phyloP scores from a whole-genome alignment of 2,888 invertebrate species.

The Noctuana brunneofusca region DNA sequence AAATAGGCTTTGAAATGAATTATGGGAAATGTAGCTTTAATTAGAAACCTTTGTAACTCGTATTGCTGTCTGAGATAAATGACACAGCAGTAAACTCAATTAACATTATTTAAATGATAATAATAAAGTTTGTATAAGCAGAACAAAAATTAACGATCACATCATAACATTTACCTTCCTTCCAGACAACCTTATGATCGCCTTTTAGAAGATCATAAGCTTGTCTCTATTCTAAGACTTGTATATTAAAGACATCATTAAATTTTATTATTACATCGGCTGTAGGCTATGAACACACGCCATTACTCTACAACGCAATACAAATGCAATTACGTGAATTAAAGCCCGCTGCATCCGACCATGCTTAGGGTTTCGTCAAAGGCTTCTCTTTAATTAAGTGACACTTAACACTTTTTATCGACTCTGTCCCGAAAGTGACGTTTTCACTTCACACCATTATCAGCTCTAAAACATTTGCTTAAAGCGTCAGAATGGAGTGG shows the following conservation, averaged over 20 bases:
- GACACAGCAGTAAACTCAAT: no score
- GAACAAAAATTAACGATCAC: background rate
- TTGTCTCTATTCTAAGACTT: background rate
- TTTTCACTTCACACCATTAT: slow-evolving; percentile 8
- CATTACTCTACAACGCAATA: background rate
- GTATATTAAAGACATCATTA: slow-evolving; percentile 2
- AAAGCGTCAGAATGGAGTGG: slow-evolving; percentile 38
- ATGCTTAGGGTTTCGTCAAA: slow-evolving; percentile 65
- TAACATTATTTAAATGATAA: background rate
- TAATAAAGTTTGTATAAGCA: background rate
- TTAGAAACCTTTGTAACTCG: no score
- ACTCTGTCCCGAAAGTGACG: slow-evolving; percentile 14
- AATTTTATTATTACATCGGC: background rate
- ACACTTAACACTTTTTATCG: slow-evolving; percentile 61
- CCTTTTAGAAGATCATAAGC: background rate
- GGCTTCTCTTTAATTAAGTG: slow-evolving; percentile 74
- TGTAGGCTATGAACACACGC: slow-evolving; percentile 9
- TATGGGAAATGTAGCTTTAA: no score
- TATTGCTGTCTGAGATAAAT: no score
- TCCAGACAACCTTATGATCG: background rate
- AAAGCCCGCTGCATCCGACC: slow-evolving; percentile 52
- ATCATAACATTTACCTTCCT: background rate
- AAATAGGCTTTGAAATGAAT: no score
- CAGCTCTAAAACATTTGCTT: background rate
- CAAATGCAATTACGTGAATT: slow-evolving; percentile 44